Evolutionary conservation across 2,888 invertebrate genomes (phyloP).

Genomic region (Dasypolia templi): DNA sequence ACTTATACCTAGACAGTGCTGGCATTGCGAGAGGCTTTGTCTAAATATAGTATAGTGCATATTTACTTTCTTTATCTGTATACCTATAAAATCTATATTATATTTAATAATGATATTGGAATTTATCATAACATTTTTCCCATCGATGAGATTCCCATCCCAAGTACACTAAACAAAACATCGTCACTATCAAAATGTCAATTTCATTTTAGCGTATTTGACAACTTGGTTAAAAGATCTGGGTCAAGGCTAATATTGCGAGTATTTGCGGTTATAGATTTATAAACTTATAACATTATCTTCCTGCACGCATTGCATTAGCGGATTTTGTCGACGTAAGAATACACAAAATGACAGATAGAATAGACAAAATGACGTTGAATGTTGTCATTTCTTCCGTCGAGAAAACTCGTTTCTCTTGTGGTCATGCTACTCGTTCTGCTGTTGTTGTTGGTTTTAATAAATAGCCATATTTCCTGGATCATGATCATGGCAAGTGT

Average conservation of each 20-base stretch:
- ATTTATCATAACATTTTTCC: too few relatives aligned
- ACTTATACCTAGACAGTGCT: not conserved
- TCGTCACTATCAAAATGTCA: not conserved
- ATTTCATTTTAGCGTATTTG: not conserved
- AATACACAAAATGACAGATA: too few relatives aligned
- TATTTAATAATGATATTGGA: too few relatives aligned
- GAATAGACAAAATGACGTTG: too few relatives aligned
- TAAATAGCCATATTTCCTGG: not conserved
- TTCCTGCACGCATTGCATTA: too few relatives aligned
- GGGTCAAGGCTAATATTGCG: not conserved
- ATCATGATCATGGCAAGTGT: slow-evolving; percentile 9
- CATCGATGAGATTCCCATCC: too few relatives aligned
- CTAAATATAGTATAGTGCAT: too few relatives aligned
- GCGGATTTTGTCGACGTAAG: too few relatives aligned
- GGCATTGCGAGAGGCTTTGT: slow-evolving; percentile 13
- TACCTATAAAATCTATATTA: not conserved
- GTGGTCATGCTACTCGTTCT: too few relatives aligned
- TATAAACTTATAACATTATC: not conserved
- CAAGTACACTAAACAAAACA: not conserved
- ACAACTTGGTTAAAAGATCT: not conserved
- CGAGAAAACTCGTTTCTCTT: too few relatives aligned
- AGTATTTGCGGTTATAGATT: not conserved
- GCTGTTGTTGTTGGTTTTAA: too few relatives aligned
- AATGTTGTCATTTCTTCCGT: too few relatives aligned
- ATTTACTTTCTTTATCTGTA: not conserved